phyloP scores from a whole-genome alignment of 2,888 invertebrate species.

The Graphium colonna region DNA sequence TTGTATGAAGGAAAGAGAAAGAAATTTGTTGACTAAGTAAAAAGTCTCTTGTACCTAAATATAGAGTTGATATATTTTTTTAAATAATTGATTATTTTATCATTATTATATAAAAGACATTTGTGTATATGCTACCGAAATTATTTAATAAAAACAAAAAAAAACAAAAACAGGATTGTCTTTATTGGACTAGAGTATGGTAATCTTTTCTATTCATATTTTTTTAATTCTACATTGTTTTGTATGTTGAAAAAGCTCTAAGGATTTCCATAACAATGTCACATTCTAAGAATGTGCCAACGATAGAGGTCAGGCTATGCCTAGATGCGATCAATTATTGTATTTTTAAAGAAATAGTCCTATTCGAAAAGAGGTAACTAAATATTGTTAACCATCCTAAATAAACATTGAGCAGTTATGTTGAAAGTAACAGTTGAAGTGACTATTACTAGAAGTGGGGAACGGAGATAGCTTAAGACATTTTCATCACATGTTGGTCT shows the following conservation, averaged over 20 bases:
- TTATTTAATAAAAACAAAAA: constrained; percentile 28
- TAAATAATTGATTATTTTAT: constrained; percentile 38
- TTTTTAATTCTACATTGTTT: constrained; percentile 44
- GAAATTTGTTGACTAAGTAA: constrained; percentile 20
- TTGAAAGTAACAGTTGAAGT: too few species aligned
- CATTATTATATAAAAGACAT: constrained; percentile 31
- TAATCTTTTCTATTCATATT: constrained; percentile 54
- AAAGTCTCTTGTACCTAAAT: constrained; percentile 39
- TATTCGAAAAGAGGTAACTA: constrained; percentile 36
- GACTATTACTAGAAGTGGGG: too few species aligned
- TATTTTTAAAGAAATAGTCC: constrained; percentile 41
- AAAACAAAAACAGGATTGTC: constrained; percentile 39
- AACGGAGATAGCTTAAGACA: too few species aligned
- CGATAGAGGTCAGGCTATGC: constrained; percentile 10
- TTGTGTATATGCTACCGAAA: constrained; percentile 37
- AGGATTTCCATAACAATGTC: constrained; percentile 40
- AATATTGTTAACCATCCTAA: constrained; percentile 11
- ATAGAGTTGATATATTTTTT: constrained; percentile 32
- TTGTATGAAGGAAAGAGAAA: constrained; percentile 10
- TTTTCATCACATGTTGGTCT: too few species aligned
- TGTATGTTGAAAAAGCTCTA: constrained; percentile 30
- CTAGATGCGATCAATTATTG: background rate
- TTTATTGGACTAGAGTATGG: constrained; percentile 72
- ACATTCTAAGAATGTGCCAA: constrained; percentile 56
- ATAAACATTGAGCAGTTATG: constrained; percentile 21